Percentiles rank a stretch among this genome's conserved stretches.
Conservation (phyloP, 2,888 invertebrate species). For the Agrochola lota region DNA sequence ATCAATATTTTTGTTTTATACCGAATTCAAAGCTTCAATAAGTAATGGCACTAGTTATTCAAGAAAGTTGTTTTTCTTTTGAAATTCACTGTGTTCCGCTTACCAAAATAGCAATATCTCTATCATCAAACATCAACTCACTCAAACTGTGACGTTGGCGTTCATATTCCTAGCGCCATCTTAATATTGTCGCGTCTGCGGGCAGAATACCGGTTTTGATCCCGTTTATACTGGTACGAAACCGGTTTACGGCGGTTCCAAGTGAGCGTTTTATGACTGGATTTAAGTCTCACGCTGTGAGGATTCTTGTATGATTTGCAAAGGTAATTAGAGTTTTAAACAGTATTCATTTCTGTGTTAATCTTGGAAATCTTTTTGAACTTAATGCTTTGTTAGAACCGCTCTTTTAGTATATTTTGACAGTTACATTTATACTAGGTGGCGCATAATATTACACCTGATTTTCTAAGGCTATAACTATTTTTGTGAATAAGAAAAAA, state of each 20-base stretch:
- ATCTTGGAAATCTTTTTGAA: conserved; percentile 22
- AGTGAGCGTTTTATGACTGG: conserved; percentile 60
- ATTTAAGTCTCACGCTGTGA: conserved; percentile 45
- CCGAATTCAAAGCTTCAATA: too few relatives aligned
- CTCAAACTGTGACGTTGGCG: conserved; percentile 39
- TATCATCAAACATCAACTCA: conserved; percentile 56
- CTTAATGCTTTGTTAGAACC: background rate
- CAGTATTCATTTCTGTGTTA: conserved; percentile 41
- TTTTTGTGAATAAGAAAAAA: too few relatives aligned
- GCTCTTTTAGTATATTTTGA: background rate
- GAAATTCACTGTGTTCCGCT: too few relatives aligned
- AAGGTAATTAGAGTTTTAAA: conserved; percentile 59
- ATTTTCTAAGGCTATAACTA: too few relatives aligned
- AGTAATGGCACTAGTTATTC: too few relatives aligned
- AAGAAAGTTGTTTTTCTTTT: background rate
- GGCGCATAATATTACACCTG: too few relatives aligned
- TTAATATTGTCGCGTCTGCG: conserved; percentile 56
- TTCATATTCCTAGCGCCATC: conserved; percentile 55
- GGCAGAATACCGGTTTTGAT: conserved; percentile 47
- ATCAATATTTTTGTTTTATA: background rate
- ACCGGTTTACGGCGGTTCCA: conserved; percentile 58
- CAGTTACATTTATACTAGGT: too few relatives aligned
- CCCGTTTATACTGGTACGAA: conserved; percentile 58
- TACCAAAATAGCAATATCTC: conserved; percentile 24
- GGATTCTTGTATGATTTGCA: conserved; percentile 58